A percentile compares a stretch with the other conserved stretches of the same genome.
Evolutionary conservation across 2,888 invertebrate genomes (phyloP).

Genomic region (Drosophila acutilabella): DNA sequence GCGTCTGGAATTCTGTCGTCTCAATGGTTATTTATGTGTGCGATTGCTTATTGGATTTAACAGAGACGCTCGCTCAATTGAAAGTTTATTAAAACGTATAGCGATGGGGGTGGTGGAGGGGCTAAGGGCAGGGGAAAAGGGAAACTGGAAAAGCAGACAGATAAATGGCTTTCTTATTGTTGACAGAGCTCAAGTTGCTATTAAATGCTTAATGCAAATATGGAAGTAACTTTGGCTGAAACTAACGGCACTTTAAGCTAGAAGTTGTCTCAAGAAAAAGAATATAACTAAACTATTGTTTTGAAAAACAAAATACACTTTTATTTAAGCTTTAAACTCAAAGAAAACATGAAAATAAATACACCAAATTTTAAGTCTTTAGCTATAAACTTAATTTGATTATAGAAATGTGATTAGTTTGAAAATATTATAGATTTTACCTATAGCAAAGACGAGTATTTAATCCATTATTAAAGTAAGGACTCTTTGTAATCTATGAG

Average conservation of each 20-base stretch:
- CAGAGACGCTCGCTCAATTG: constrained; percentile 46
- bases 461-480: constrained; percentile 7
- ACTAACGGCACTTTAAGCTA: constrained; percentile 6
- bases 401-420: background rate
- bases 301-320: no score
- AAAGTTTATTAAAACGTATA: constrained; percentile 58
- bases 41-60: constrained; percentile 64
- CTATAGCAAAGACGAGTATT: background rate
- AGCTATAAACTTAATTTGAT: no score
- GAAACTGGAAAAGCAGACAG: constrained; percentile 24
- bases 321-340: no score
- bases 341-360: no score
- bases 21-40: constrained; percentile 58
- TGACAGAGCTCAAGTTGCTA: constrained; percentile 13
- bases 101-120: background rate
- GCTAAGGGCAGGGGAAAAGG: background rate
- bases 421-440: background rate
- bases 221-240: constrained; percentile 9
- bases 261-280: background rate
- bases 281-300: background rate
- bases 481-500: constrained; percentile 23
- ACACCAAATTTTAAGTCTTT: no score
- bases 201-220: constrained; percentile 1
- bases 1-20: constrained; percentile 37
- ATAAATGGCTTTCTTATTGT: constrained; percentile 35